Base-by-base conservation (phyloP, 2,113 vertebrate species). In the Coreoperca whiteheadi region DNA sequence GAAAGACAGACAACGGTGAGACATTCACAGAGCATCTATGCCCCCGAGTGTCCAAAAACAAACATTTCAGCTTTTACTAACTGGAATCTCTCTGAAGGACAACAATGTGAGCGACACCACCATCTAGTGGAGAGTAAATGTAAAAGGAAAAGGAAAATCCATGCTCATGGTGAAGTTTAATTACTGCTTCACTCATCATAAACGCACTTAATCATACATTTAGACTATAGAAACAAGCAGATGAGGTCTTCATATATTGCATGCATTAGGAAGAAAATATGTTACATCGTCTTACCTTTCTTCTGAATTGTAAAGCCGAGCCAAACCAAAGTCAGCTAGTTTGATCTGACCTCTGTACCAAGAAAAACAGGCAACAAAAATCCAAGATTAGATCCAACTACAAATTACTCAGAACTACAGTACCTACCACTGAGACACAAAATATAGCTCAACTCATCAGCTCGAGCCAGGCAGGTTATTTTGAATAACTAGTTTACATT, bases 291-390 rank as follows among this genome's bases (percentile, higher is more conserved):
- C 96, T 96, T 92, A 99, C 98, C 98, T 99, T 94, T 99, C 98
- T 89, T 99, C 98, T 0, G 98, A 99, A 91, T 96, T 99, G 94
- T 99, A 99, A 81, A 99, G 97, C 46, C 98, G 97, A 82, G 98
- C 98, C 72, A 99, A 95, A 91, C 98, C 98, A 89, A 99, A 99
- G 94, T 99, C 98, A 72, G 98, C 98, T 77, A 99, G 95, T 89
- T 99, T 99, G 92, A 99, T 99, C 91, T 98, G 98, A 70, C 98
- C 98, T 91, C 97, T 99, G 92, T 32, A 94, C 91, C 82, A 89
- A 68, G 85, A 90, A 83, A 84, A 21, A 41, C 54, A 59, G 4
- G 68, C 11, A 79, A 23, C 9, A 28, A 41, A 28, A 69, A 65
- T 4, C 9, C 25, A 28, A 53, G 2, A 76, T 83, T 37, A 82